Percentiles rank a stretch among this genome's conserved stretches.
Evolutionary conservation across 2,797 vertebrate genomes (phyloP).

Genomic region (Bovichtus diacanthus): DNA sequence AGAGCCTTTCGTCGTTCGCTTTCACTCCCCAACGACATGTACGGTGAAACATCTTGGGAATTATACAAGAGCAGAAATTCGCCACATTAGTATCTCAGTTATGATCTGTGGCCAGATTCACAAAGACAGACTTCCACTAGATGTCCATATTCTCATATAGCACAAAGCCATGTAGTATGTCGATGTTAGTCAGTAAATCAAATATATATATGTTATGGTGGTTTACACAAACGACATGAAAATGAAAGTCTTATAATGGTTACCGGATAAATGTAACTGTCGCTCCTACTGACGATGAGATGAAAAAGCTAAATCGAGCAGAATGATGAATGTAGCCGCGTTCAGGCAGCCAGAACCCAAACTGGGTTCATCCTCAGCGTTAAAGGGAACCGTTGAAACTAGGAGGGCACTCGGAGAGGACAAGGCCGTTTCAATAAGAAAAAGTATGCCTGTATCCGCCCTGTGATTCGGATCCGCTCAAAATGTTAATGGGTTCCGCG

Average conservation of each 20-base stretch:
- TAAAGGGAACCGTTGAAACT: neutral
- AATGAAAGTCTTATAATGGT: no score
- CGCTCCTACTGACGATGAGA: neutral
- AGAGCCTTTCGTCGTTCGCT: constrained; percentile 84
- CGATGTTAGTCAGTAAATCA: no score
- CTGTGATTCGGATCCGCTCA: no score
- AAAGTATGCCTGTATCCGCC: no score
- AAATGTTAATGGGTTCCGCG: no score
- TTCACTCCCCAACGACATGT: constrained; percentile 86
- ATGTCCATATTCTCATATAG: no score
- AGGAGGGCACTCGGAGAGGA: no score
- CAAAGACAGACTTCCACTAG: neutral
- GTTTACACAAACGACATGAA: no score
- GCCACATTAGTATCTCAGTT: neutral
- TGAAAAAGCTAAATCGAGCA: neutral
- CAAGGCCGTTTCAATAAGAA: no score
- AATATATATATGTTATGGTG: no score
- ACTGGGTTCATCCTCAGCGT: neutral
- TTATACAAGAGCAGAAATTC: neutral
- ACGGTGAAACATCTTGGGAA: constrained; percentile 32
- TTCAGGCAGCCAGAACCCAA: neutral
- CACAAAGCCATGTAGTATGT: no score
- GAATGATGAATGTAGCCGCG: neutral
- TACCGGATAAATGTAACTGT: no score
- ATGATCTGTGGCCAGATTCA: neutral